Conservation (phyloP, 2,113 vertebrate species). For the Deroptyus accipitrinus region DNA sequence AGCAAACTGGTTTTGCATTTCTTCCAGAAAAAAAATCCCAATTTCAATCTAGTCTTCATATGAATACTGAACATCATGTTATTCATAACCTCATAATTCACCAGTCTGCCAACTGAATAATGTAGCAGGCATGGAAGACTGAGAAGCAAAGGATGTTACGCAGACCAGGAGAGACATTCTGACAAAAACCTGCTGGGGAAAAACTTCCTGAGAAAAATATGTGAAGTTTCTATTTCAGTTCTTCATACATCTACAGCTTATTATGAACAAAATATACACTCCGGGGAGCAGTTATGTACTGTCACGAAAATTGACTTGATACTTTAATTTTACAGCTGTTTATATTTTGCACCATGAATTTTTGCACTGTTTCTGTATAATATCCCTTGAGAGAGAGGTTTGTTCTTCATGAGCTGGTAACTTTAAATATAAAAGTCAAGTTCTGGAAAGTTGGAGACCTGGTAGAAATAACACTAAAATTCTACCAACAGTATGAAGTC, state of each 20-base stretch:
- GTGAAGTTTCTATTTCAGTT: neutral
- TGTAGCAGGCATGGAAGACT: neutral
- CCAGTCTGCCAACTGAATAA: neutral
- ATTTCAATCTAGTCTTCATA: neutral
- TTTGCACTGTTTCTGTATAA: neutral
- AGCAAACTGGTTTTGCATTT: slow-evolving; percentile 18
- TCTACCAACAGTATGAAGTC: neutral
- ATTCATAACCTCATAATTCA: slow-evolving; percentile 24
- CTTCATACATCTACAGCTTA: neutral
- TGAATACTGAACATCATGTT: neutral
- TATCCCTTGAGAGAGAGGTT: neutral
- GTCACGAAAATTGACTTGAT: neutral
- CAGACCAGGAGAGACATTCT: slow-evolving; percentile 10
- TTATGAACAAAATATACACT: neutral
- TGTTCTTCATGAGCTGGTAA: neutral
- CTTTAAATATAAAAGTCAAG: neutral
- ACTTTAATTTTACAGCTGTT: slow-evolving; percentile 34
- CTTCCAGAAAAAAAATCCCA: neutral
- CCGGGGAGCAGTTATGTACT: neutral
- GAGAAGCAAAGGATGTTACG: neutral
- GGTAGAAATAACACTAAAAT: neutral
- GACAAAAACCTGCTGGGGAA: neutral
- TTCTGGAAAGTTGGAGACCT: neutral
- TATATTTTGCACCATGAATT: neutral
- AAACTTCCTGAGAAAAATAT: neutral